Conservation (phyloP, 2,888 invertebrate genomes). For the Hoplodrina ambigua region DNA sequence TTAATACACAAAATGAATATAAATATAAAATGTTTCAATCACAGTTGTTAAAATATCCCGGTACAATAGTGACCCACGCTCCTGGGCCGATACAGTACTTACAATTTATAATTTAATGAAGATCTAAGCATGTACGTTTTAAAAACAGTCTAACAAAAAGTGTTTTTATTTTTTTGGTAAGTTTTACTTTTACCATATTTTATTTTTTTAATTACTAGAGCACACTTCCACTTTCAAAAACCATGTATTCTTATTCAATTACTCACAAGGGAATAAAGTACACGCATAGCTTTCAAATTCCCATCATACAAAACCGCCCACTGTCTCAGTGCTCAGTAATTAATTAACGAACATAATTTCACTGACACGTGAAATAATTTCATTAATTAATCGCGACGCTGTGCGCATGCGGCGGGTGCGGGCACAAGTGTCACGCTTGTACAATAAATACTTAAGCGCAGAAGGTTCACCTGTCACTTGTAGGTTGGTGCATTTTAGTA, state of each 20-base stretch:
- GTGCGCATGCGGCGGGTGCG: constrained; percentile 46
- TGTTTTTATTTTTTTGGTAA: too few relatives aligned
- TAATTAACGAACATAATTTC: constrained; percentile 47
- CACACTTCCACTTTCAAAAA: constrained; percentile 5
- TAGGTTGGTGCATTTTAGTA: background rate
- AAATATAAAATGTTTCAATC: too few relatives aligned
- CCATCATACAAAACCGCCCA: constrained; percentile 29
- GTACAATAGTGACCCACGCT: too few relatives aligned
- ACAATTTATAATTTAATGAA: too few relatives aligned
- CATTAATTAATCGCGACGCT: constrained; percentile 56
- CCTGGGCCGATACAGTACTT: too few relatives aligned
- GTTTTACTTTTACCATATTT: too few relatives aligned
- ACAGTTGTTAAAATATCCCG: too few relatives aligned
- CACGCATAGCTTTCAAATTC: constrained; percentile 34
- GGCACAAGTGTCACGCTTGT: constrained; percentile 58
- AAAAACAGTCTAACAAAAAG: too few relatives aligned
- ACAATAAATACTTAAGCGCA: background rate
- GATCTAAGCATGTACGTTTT: too few relatives aligned
- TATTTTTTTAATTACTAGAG: background rate
- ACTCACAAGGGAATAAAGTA: constrained; percentile 14
- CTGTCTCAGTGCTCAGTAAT: constrained; percentile 31
- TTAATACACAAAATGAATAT: too few relatives aligned
- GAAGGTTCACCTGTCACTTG: constrained; percentile 17
- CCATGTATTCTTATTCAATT: background rate
- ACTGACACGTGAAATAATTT: constrained; percentile 59